A percentile compares a stretch with the other conserved stretches of the same genome.
These are phyloP conservation scores for Choloepus hoffmanni DNA, from an alignment of 2,113 vertebrate genomes.

Conservation along the genomic window DNA sequence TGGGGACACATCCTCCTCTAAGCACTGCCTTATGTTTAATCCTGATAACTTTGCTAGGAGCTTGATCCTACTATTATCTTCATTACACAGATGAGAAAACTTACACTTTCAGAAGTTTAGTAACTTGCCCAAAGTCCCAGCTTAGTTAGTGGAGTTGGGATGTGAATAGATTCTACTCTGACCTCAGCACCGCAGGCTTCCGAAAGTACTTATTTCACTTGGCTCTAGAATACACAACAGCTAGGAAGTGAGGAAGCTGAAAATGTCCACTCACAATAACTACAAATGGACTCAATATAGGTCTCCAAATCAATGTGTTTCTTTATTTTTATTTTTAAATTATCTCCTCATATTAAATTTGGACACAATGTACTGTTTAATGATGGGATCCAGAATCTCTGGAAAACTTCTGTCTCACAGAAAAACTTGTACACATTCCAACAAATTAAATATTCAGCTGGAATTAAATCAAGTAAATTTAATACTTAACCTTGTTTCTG, in stretches of 20 bases:
- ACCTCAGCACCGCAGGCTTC: rapidly evolving
- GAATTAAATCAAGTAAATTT: not conserved
- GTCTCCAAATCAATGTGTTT: not conserved
- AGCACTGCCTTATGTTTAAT: not conserved
- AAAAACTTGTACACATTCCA: not conserved
- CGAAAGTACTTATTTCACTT: rapidly evolving
- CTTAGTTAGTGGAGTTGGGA: rapidly evolving
- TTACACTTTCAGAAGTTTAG: not conserved
- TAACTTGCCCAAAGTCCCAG: not conserved
- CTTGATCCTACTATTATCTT: too few relatives aligned
- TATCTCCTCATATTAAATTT: not conserved
- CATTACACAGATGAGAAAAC: too few relatives aligned
- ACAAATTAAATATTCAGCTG: not conserved
- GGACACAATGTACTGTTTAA: not conserved
- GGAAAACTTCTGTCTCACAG: not conserved
- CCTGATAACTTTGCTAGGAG: not conserved
- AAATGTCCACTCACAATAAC: not conserved
- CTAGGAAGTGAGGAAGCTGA: not conserved
- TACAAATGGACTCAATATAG: not conserved
- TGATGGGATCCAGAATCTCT: not conserved
- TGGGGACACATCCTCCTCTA: too few relatives aligned
- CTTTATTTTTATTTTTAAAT: not conserved
- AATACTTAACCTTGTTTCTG: not conserved
- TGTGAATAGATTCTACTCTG: not conserved
- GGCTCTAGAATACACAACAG: rapidly evolving